Evolutionary conservation across 2,888 invertebrate genomes (phyloP), one percentile per base, ranked within the genome.

Genomic region (Drosophila rubida): DNA sequence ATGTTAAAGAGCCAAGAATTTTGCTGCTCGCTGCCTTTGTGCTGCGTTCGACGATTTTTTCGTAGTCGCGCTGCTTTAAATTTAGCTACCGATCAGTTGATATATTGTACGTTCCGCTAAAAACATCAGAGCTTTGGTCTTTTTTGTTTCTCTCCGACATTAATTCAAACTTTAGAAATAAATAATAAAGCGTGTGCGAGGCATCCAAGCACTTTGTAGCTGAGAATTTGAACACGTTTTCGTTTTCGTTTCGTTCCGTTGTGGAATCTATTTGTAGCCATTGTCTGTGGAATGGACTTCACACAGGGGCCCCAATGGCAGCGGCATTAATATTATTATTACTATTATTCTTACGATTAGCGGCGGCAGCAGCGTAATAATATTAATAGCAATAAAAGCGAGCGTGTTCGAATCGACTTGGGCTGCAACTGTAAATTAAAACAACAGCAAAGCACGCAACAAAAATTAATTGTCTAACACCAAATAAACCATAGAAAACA

Each of bases 391-490:
- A 65, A 87, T 71, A 75, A 79, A 75, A 62, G 62, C 69, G 83
- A 80, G 81, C 75, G 78, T 79, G 82, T 68, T 71, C 62, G 65
- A 63, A 54, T 78, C 48, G 49, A 51, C 60, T 64, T 16, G 41
- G 48, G 78, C 46, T 77, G 71, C 76, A 82, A 78, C 81, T 84
- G 89, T 85, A 82, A 89, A 84, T 87, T 85, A 78, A 89, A 87
- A 89, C 69, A 89, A 87, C 83, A 74, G 64, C 78, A 64, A 77
- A 78, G 82, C 90, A 91, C 90, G 90, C 91, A 89, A 90, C 87
- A 85, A 78, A 90, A 91, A 90, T 91, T 90, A 91, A 90, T 90
- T 90, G 91, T 88, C 87, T 90, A 89, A 90, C 90, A 90, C 90
- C 89, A 89, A 87, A 89, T 89, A 87, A 87, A 84, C 81, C 58